Evolutionary conservation across 2,888 invertebrate species (phyloP).

Genomic region (Oxycera nigricornis): DNA sequence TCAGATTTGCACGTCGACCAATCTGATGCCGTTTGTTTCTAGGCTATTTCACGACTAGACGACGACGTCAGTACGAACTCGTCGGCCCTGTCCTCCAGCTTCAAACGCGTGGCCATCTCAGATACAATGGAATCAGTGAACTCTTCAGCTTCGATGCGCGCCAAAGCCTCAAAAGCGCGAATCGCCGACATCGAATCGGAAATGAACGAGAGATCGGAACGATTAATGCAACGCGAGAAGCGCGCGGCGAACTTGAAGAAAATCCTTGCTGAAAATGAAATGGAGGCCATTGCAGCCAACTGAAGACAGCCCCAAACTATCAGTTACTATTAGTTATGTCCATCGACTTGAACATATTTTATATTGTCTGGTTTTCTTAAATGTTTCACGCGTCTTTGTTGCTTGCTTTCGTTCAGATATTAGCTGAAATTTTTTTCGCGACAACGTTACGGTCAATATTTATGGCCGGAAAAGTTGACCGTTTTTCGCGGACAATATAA

Average conservation of each 20-base stretch:
- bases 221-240: conserved; percentile 73
- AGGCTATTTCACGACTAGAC: conserved; percentile 64
- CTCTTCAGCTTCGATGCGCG: conserved; percentile 70
- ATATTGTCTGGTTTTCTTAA: neutral
- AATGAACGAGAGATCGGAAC: conserved; percentile 74
- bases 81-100: conserved; percentile 60
- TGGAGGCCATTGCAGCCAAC: conserved; percentile 39
- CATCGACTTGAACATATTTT: neutral
- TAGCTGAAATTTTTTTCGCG: too few species aligned
- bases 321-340: neutral
- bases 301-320: neutral
- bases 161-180: conserved; percentile 71
- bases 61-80: conserved; percentile 57
- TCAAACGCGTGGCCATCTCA: conserved; percentile 71
- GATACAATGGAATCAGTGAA: conserved; percentile 61
- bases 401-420: too few species aligned
- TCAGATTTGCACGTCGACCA: neutral
- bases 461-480: neutral
- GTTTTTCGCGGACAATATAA: neutral
- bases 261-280: conserved; percentile 70
- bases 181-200: conserved; percentile 77
- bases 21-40: neutral
- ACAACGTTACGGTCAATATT: too few species aligned
- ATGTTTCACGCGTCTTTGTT: neutral
- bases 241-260: conserved; percentile 75